Percentiles rank a stretch among this genome's conserved stretches.
phyloP scores from a whole-genome alignment of 2,888 invertebrate genomes.

The Cremastinae sp. region DNA sequence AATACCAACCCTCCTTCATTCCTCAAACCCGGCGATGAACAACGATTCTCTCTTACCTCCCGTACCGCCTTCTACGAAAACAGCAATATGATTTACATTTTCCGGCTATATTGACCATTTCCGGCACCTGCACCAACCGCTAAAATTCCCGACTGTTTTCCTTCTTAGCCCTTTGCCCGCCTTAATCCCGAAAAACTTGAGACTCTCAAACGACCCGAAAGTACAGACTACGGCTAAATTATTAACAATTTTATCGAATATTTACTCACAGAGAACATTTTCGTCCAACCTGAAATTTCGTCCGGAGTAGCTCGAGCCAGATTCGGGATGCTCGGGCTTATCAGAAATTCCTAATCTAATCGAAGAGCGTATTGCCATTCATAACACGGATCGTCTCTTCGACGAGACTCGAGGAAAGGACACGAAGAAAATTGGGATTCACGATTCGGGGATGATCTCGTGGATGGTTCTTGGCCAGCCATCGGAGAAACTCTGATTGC shows the following conservation, averaged over 20 bases:
- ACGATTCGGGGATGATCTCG: slow-evolving; percentile 62
- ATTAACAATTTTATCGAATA: slow-evolving; percentile 64
- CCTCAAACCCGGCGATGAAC: slow-evolving; percentile 45
- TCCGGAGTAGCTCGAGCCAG: neutral
- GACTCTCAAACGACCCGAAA: slow-evolving; percentile 55
- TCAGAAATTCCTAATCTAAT: slow-evolving; percentile 53
- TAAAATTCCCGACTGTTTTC: slow-evolving; percentile 63
- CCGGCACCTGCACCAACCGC: slow-evolving; percentile 78
- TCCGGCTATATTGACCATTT: slow-evolving; percentile 80
- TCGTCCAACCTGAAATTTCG: neutral
- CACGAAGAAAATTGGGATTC: slow-evolving; percentile 37
- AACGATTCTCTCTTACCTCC: slow-evolving; percentile 44
- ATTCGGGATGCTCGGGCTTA: neutral
- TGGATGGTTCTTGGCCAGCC: slow-evolving; percentile 75
- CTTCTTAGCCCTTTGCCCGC: slow-evolving; percentile 37
- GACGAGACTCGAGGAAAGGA: slow-evolving; percentile 8
- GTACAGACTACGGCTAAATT: slow-evolving; percentile 76
- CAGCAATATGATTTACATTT: slow-evolving; percentile 80
- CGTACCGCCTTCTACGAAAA: slow-evolving; percentile 58
- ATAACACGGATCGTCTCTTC: slow-evolving; percentile 67
- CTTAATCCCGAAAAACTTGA: slow-evolving; percentile 11
- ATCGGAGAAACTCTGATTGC: slow-evolving; percentile 70
- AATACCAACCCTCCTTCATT: slow-evolving; percentile 54
- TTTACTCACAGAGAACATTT: too few relatives aligned
- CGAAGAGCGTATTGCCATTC: slow-evolving; percentile 74